These are phyloP conservation scores for Typhlichthys eigenmanni DNA, from an alignment of 2,797 vertebrate genomes.

Conservation along the genomic window DNA sequence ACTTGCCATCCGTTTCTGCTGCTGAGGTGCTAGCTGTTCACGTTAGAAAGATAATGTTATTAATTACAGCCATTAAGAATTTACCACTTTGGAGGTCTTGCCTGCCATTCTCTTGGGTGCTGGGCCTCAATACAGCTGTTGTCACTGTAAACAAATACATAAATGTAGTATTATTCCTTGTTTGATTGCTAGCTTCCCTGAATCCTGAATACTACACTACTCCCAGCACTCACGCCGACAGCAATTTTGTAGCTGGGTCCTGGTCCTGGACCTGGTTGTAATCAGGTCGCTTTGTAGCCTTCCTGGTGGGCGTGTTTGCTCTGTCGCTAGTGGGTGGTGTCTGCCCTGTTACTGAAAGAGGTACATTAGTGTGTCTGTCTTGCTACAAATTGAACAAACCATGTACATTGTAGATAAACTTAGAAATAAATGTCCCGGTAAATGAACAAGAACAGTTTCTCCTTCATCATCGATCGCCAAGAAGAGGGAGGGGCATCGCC, in stretches of 20 bases:
- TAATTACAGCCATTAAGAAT: background rate
- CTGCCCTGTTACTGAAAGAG: background rate
- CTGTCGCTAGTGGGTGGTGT: background rate
- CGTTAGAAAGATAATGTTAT: slow-evolving; percentile 9
- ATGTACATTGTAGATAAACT: too few species aligned
- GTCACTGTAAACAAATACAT: background rate
- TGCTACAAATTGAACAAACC: too few species aligned
- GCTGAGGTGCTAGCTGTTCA: slow-evolving; percentile 2
- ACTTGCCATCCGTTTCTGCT: background rate
- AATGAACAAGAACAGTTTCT: too few species aligned
- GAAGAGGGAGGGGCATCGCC: too few species aligned
- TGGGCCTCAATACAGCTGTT: background rate
- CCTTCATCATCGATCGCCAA: too few species aligned
- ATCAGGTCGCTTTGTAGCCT: too few species aligned
- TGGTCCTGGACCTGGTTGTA: too few species aligned
- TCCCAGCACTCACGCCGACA: background rate
- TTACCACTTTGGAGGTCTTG: slow-evolving; percentile 68
- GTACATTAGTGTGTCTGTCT: too few species aligned
- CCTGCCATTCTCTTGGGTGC: slow-evolving; percentile 52
- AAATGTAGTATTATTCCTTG: slow-evolving; percentile 10
- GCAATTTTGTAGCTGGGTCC: background rate
- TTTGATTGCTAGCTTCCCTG: background rate
- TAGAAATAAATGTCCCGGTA: too few species aligned
- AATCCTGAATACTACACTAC: background rate
- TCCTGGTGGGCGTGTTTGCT: too few species aligned